Evolutionary conservation across 2,113 vertebrate species (phyloP), one percentile per base, ranked within the genome.

Genomic region (Gymnogyps californianus): DNA sequence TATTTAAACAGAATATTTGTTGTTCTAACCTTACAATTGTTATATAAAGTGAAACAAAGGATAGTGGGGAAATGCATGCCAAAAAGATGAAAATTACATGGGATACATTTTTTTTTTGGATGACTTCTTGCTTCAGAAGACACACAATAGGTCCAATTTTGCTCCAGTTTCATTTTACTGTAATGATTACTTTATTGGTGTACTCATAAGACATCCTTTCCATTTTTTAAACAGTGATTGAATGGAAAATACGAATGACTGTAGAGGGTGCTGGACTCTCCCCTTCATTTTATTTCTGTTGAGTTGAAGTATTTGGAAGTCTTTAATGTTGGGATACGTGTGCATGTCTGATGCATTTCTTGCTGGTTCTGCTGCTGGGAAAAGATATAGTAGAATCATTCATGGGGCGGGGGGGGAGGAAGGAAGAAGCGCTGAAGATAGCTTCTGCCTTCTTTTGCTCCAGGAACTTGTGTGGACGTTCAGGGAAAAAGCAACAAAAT

Each of bases 351-450:
- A 65, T 91, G 9, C 11, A 42, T 74, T 86, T 95, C 26, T 47
- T 92, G 14, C 51, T 86, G 46, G 1, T 58, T 90, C 58, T 88
- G 67, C 32, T 80, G 54, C 67, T 82, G 52, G 59, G 47, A 75
- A 57, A 75, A 93, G 13, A 11, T 55, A 6, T 6, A 26, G 8
- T 1, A 6, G 49, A 80, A 19, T 80, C 55, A 38, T 71, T 93
- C 26, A 13, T 0, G 0, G 11, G 7, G 8, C 4, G 3, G 2
- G 14, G 11, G 18, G 8, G 31, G 8, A 10, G 32, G 44, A 57
- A 77, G 62, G 59, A 62, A 78, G 44, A 65, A 77, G 11, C 1
- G 2, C 11, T 57, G 31, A 65, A 42, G n/a, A 14, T 28, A 20
- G 7, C 17, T 93, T 94, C 31, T 83, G 32, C 22, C 13, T 69